Conservation (phyloP, 2,113 vertebrate species). For the Nyctibius bracteatus region DNA sequence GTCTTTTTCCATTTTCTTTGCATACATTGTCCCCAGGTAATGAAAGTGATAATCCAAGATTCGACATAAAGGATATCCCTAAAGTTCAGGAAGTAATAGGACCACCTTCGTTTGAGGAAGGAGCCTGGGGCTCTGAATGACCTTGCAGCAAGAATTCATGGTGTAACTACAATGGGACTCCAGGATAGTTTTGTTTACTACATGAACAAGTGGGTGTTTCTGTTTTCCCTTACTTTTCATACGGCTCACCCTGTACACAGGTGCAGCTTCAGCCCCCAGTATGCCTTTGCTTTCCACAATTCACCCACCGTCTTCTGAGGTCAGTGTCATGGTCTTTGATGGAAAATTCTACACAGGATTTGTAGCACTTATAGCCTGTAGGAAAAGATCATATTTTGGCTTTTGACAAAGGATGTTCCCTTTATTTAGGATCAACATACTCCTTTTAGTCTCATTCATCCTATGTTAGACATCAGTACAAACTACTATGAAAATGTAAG, state of each 20-base stretch:
- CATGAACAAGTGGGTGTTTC: not conserved
- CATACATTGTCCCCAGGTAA: not conserved
- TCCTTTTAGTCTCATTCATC: not conserved
- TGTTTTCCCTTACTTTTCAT: not conserved
- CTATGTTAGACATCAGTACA: not conserved
- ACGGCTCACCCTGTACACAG: not conserved
- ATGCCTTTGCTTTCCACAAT: not conserved
- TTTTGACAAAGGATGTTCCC: not conserved
- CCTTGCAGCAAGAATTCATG: not conserved
- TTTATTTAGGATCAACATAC: not conserved
- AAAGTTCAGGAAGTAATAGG: not conserved
- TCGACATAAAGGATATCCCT: not conserved
- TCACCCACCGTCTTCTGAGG: not conserved
- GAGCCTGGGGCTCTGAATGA: not conserved
- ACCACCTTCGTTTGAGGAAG: not conserved
- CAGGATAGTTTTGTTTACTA: not conserved
- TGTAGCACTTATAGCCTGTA: not conserved
- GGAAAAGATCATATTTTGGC: not conserved
- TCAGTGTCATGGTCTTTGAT: not conserved
- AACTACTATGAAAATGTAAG: not conserved
- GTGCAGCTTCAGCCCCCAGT: not conserved
- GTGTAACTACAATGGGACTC: not conserved
- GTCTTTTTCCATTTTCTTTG: not conserved
- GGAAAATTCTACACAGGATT: not conserved
- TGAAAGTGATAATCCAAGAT: not conserved